Evolutionary conservation across 2,888 invertebrate species (phyloP).

Genomic region (Cyrtodaria siliqua): DNA sequence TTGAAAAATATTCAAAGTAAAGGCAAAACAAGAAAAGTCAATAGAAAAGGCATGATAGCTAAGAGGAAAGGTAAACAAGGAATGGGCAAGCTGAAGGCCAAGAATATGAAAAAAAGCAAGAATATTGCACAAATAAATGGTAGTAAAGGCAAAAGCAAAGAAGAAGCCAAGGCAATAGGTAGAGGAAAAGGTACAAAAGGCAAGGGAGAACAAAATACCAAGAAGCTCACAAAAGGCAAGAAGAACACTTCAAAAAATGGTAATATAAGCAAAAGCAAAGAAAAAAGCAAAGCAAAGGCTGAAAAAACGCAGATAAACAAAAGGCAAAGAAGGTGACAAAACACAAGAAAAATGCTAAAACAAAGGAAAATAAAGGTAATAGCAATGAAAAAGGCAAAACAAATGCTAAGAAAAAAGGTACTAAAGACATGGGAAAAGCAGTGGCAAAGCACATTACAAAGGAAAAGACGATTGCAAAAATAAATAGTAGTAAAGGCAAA

Average conservation of each 20-base stretch:
- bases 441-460: background rate
- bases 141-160: constrained; percentile 1
- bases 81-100: background rate
- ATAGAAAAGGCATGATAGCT: background rate
- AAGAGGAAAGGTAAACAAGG: constrained; percentile 6
- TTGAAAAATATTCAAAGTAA: background rate
- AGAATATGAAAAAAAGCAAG: background rate
- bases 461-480: background rate
- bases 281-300: constrained; percentile 3
- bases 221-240: too few relatives aligned
- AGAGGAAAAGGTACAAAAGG: constrained; percentile 5
- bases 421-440: background rate
- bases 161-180: background rate
- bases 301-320: constrained; percentile 3
- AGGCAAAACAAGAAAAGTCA: background rate
- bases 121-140: background rate
- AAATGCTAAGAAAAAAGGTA: background rate
- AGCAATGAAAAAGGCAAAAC: background rate
- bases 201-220: background rate
- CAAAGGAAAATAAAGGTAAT: constrained; percentile 4
- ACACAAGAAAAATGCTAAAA: background rate
- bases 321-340: background rate
- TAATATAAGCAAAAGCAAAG: background rate
- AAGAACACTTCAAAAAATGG: background rate
- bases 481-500: background rate